Conservation (phyloP, 2,113 vertebrate species). For the Ammodytes dubius region DNA sequence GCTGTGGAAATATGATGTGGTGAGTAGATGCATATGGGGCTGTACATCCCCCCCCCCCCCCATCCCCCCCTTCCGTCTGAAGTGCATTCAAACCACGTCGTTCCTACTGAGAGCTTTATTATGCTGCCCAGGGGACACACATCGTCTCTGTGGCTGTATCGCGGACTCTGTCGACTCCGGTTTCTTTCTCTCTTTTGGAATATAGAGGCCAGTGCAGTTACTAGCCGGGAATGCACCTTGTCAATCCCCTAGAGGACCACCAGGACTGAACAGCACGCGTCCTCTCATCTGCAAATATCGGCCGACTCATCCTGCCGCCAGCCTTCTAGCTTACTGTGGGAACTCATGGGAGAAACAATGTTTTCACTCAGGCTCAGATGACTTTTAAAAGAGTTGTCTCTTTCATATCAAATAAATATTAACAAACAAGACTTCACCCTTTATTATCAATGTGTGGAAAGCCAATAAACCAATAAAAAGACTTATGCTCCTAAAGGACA, state of each 20-base stretch:
- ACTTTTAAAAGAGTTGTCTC: not conserved
- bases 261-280: conserved; percentile 44
- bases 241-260: conserved; percentile 48
- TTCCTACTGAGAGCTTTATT: conserved; percentile 76
- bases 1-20: conserved; percentile 81
- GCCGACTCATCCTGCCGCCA: conserved; percentile 3
- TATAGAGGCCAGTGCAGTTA: conserved; percentile 10
- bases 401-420: not conserved
- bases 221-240: conserved; percentile 55
- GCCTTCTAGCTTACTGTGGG: conserved; percentile 8
- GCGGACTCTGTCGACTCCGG: conserved; percentile 45
- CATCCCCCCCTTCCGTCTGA: conserved; percentile 67
- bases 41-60: conserved; percentile 62
- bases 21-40: conserved; percentile 74
- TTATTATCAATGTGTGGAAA: not conserved
- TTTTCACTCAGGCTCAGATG: not conserved
- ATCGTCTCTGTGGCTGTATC: conserved; percentile 67
- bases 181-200: conserved; percentile 45
- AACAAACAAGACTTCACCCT: not conserved
- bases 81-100: conserved; percentile 79
- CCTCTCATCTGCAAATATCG: conserved; percentile 27
- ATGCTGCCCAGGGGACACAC: conserved; percentile 67
- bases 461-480: not conserved
- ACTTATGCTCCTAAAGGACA: not conserved
- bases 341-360: conserved; percentile 1